Evolutionary conservation across 2,113 vertebrate species (phyloP).

Genomic region (Dicaeum eximium): DNA sequence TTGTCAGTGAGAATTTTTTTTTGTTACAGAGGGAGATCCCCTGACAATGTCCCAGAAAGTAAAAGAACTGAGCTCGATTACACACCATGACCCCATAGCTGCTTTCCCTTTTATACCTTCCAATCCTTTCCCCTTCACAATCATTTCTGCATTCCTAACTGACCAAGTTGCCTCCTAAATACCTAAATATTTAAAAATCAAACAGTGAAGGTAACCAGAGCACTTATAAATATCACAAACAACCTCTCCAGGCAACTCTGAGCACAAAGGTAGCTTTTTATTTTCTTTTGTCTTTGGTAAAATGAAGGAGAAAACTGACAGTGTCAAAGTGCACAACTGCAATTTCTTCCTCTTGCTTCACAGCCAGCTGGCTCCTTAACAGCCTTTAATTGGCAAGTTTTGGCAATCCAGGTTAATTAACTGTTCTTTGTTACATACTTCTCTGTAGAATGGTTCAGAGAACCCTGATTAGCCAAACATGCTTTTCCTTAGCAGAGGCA

Average conservation of each 20-base stretch:
- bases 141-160: neutral
- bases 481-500: neutral
- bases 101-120: neutral
- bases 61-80: neutral
- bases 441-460: neutral
- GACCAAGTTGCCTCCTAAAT: neutral
- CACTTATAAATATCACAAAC: constrained; percentile 31
- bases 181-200: constrained; percentile 3
- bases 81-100: neutral
- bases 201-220: neutral
- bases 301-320: neutral
- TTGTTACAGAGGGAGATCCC: neutral
- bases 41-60: neutral
- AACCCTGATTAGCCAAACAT: neutral
- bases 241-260: neutral
- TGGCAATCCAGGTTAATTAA: constrained; percentile 35
- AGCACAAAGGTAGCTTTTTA: constrained; percentile 9
- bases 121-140: neutral
- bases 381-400: neutral
- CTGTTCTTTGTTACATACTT: neutral
- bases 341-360: neutral
- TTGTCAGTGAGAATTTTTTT: neutral
- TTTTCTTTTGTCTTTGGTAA: neutral
- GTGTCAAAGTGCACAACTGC: constrained; percentile 30
- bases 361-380: constrained; percentile 19